Base-by-base conservation (phyloP, 2,797 vertebrate species). In the Sebastolobus altivelis region DNA sequence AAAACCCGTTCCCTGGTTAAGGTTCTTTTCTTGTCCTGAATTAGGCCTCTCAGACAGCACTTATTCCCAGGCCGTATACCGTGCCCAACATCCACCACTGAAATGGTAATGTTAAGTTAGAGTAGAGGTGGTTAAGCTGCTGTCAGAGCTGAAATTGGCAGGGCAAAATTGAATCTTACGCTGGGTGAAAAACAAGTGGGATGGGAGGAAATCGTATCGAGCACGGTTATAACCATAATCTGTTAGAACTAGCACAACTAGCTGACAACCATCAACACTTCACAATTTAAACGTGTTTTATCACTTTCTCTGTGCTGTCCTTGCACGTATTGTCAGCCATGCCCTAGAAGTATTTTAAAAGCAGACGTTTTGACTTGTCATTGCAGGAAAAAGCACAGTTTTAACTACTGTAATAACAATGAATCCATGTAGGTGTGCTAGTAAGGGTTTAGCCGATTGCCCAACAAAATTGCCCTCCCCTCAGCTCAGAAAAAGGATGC, bases 51-150 rank as follows among this genome's bases (percentile, higher is more conserved):
- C 56, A 54, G 77, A 62, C 40, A 74, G 20, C 56, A 75, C 20
- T 80, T 66, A 73, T 76, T 85, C 52, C 37, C 33, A 55, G 16
- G 52, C 31, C 35, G 11, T 58, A 25, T 22, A 59, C 71, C 38
- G 4, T 52, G 67, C 65, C 52, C 69, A 66, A 11, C n/a, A 67
- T 55, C 9, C 59, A 65, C 29, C 43, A 27, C 59, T 61, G 12
- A 65, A 61, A 22, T 40, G 29, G 29, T 56, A 62, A 62, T n/a
- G 33, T 81, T 78, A 72, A 70, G 27, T 72, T 65, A 73, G 22
- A 81, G 58, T 52, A 65, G 55, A 75, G 27, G 60, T 75, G 35
- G 35, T 79, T 79, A 75, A 54, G 22, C 35, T 84, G n/a, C 67
- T 72, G 56, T 31, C 49, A 60, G n/a, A 29, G 33, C 31, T 81